A percentile compares a stretch with the other conserved stretches of the same genome.
These are phyloP conservation scores for Boulengerochromis microlepis DNA, from an alignment of 2,113 vertebrate genomes.

Conservation along the genomic window DNA sequence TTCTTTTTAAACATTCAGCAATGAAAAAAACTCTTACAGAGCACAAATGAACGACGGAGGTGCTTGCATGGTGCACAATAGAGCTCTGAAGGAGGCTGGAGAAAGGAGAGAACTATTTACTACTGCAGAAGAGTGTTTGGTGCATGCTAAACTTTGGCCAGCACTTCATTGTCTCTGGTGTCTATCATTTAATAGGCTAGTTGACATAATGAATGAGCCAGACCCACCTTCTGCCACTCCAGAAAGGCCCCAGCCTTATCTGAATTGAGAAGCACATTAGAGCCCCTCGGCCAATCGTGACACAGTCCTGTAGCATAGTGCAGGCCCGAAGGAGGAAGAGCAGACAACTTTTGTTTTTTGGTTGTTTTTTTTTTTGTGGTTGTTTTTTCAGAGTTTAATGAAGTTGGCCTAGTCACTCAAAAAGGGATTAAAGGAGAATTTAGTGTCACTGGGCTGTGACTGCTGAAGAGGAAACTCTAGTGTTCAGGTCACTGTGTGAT, in stretches of 20 bases:
- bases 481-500: conserved; percentile 32
- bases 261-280: conserved; percentile 71
- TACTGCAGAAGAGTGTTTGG: conserved; percentile 65
- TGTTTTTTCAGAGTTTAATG: conserved; percentile 66
- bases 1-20: neutral
- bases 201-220: conserved; percentile 86
- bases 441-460: conserved; percentile 55
- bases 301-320: conserved; percentile 45
- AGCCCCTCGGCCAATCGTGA: conserved; percentile 62
- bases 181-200: conserved; percentile 82
- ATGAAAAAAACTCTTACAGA: neutral
- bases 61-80: conserved; percentile 43
- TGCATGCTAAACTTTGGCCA: conserved; percentile 73
- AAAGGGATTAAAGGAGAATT: conserved; percentile 56
- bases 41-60: conserved; percentile 17
- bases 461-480: conserved; percentile 47
- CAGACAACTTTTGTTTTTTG: conserved; percentile 62
- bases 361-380: neutral
- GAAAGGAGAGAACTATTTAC: conserved; percentile 72
- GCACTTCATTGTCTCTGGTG: conserved; percentile 80
- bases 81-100: conserved; percentile 31
- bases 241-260: conserved; percentile 74
- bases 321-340: conserved; percentile 61
- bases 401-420: conserved; percentile 70
- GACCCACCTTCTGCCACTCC: conserved; percentile 88